Conservation (phyloP, 2,888 invertebrate genomes). For the Stramonita haemastoma region DNA sequence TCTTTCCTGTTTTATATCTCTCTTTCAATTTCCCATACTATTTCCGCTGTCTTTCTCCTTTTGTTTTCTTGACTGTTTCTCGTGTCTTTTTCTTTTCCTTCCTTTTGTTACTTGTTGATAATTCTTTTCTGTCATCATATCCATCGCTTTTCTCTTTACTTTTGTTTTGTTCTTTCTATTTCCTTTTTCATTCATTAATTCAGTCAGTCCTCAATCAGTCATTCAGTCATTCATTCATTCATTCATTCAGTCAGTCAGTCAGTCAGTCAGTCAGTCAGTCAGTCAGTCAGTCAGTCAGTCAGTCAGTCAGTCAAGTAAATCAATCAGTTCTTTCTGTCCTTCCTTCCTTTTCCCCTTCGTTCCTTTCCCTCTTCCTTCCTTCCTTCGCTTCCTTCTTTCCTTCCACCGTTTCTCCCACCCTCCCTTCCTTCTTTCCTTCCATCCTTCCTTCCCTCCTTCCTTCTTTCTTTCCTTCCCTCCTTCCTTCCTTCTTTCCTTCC, state of each 20-base stretch:
- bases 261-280: neutral
- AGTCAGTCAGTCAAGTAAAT: no score
- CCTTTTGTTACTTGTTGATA: neutral
- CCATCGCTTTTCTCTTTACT: neutral
- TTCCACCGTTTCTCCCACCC: neutral
- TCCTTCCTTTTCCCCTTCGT: no score
- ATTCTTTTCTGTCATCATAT: neutral
- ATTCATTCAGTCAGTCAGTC: neutral
- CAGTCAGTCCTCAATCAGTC: neutral
- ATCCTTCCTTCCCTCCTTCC: neutral
- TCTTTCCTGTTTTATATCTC: no score
- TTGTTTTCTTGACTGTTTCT: neutral
- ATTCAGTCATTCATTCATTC: neutral
- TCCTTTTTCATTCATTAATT: neutral
- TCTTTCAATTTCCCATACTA: no score
- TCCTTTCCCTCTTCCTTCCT: neutral
- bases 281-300: neutral
- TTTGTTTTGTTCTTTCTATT: neutral
- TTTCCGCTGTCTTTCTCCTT: no score
- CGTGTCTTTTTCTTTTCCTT: neutral
- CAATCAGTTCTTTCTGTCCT: no score
- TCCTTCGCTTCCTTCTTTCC: neutral
- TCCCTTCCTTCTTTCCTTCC: neutral
- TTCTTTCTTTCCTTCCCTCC: neutral
- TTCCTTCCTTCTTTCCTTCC: neutral